Percentiles rank a stretch among this genome's conserved stretches.
phyloP scores from a whole-genome alignment of 2,888 invertebrate genomes.

The Phyllotreta striolata region DNA sequence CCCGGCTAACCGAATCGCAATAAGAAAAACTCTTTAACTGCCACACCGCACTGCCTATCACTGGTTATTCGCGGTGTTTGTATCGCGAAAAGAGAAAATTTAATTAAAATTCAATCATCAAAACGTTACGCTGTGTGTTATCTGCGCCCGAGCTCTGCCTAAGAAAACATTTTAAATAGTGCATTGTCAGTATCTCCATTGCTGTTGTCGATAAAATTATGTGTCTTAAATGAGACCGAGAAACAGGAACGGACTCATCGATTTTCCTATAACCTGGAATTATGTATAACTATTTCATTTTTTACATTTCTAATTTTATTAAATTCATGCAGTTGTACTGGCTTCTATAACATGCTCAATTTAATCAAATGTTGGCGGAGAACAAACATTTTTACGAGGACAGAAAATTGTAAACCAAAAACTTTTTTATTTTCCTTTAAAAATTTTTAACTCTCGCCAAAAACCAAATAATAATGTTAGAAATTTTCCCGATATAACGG shows the following conservation, averaged over 20 bases:
- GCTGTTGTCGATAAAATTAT: slow-evolving; percentile 55
- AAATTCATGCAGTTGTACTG: no score
- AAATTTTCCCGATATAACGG: no score
- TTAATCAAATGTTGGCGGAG: no score
- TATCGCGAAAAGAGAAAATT: slow-evolving; percentile 57
- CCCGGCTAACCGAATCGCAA: slow-evolving; percentile 59
- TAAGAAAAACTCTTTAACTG: slow-evolving; percentile 60
- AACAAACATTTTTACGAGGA: no score
- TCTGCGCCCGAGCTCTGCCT: slow-evolving; percentile 57
- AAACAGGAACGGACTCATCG: slow-evolving; percentile 34
- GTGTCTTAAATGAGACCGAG: slow-evolving; percentile 53
- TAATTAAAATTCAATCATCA: slow-evolving; percentile 64
- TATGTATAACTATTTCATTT: no score
- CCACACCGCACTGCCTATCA: slow-evolving; percentile 56
- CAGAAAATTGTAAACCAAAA: no score
- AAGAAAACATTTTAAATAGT: slow-evolving; percentile 62
- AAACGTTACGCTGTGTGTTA: slow-evolving; percentile 60
- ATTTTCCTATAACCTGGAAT: no score
- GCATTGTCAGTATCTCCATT: slow-evolving; percentile 59
- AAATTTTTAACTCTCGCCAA: no score
- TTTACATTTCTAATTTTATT: no score
- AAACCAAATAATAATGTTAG: no score
- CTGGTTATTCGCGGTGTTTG: slow-evolving; percentile 44
- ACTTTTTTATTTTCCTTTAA: no score
- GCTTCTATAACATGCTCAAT: no score